These are phyloP conservation scores for Sitobion miscanthi DNA, from an alignment of 1,140 invertebrate genomes.

Conservation along the genomic window DNA sequence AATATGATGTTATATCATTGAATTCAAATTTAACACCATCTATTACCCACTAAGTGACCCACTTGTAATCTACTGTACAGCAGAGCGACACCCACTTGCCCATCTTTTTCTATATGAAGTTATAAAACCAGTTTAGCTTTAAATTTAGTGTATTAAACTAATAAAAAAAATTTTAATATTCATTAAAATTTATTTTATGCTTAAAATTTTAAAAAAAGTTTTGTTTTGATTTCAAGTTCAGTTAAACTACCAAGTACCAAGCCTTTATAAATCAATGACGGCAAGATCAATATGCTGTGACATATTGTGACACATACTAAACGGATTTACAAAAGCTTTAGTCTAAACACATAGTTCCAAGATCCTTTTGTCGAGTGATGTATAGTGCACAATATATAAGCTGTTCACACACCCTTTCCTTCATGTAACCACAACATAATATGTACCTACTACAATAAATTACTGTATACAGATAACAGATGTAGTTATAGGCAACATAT, in stretches of 20 bases:
- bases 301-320: conserved; percentile 35
- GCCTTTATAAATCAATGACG: not conserved
- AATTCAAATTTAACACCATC: no score
- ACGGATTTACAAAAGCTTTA: conserved; percentile 36
- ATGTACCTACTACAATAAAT: not conserved
- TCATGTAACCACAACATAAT: not conserved
- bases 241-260: not conserved
- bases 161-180: not conserved
- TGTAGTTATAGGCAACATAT: not conserved
- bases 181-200: not conserved
- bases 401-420: not conserved
- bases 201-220: not conserved
- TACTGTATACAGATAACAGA: not conserved
- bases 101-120: not conserved
- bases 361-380: conserved; percentile 23
- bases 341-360: conserved; percentile 14
- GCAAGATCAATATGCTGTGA: conserved; percentile 28
- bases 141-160: not conserved
- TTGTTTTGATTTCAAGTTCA: not conserved
- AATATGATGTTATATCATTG: no score
- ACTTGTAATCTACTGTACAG: no score
- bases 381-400: conserved; percentile 41
- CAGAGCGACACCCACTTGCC: no score
- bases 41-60: no score
- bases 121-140: not conserved